Evolutionary conservation across 2,888 invertebrate genomes (phyloP).

Genomic region (Campaea margaritaria): DNA sequence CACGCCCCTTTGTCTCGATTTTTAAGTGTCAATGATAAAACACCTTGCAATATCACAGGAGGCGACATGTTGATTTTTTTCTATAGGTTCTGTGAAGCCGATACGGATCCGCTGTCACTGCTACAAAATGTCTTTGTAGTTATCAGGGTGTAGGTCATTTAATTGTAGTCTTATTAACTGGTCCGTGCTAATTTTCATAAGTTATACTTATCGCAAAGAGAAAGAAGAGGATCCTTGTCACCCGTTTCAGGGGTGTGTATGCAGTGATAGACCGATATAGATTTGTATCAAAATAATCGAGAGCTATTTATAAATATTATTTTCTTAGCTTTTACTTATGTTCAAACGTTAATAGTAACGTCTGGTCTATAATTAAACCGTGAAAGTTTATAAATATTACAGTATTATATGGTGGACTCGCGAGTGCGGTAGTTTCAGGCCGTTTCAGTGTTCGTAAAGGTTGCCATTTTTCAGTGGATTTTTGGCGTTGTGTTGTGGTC

Average conservation of each 20-base stretch:
- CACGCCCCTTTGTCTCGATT: slow-evolving; percentile 68
- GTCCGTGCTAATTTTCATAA: slow-evolving; percentile 78
- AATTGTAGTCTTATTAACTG: slow-evolving; percentile 78
- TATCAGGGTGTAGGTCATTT: slow-evolving; percentile 85
- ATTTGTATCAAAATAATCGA: slow-evolving; percentile 85
- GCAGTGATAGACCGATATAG: slow-evolving; percentile 81
- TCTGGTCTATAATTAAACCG: slow-evolving; percentile 83
- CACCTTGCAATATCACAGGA: slow-evolving; percentile 74
- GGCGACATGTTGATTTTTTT: slow-evolving; percentile 85
- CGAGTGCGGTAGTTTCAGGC: slow-evolving; percentile 57
- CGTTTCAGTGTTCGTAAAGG: slow-evolving; percentile 75
- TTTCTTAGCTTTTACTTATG: slow-evolving; percentile 85
- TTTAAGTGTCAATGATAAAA: slow-evolving; percentile 76
- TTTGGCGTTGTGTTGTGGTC: slow-evolving; percentile 72
- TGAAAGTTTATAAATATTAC: slow-evolving; percentile 85
- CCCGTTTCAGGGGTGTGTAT: slow-evolving; percentile 84
- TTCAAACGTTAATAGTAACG: slow-evolving; percentile 85
- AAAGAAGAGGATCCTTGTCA: slow-evolving; percentile 80
- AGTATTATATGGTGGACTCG: slow-evolving; percentile 77
- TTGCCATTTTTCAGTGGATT: slow-evolving; percentile 83
- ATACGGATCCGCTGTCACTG: slow-evolving; percentile 77
- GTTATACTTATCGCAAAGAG: slow-evolving; percentile 69
- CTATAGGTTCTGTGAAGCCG: slow-evolving; percentile 84
- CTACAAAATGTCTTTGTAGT: slow-evolving; percentile 85
- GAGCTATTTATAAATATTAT: slow-evolving; percentile 86